phyloP scores from a whole-genome alignment of 2,888 invertebrate species.

The Ypsolopha scabrella region DNA sequence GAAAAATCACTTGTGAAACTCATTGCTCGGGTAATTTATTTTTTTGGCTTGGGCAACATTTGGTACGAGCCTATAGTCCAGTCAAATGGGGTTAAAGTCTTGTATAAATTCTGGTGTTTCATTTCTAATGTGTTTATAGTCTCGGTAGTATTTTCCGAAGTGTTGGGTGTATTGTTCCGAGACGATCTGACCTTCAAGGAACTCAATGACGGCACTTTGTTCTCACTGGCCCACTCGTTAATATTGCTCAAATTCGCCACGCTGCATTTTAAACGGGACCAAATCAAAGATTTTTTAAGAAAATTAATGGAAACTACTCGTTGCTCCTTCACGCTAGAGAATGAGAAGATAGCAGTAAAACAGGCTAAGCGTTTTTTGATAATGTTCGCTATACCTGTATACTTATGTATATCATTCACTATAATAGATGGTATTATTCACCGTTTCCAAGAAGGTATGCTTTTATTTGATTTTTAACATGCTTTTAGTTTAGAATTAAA shows the following conservation, averaged over 20 bases:
- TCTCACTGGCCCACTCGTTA: conserved; percentile 27
- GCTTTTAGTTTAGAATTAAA: too few species aligned
- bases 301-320: conserved; percentile 29
- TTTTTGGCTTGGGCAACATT: conserved; percentile 27
- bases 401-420: conserved; percentile 6
- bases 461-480: neutral
- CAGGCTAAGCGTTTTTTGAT: conserved; percentile 15
- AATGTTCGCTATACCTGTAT: conserved; percentile 18
- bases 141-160: conserved; percentile 20
- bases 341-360: conserved; percentile 26
- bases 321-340: conserved; percentile 14
- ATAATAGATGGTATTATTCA: conserved; percentile 21
- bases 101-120: conserved; percentile 24
- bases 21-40: conserved; percentile 25
- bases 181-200: conserved; percentile 28
- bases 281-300: conserved; percentile 23
- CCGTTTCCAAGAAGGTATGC: conserved; percentile 28
- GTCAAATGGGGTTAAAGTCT: conserved; percentile 10
- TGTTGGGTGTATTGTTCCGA: conserved; percentile 20
- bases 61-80: conserved; percentile 26
- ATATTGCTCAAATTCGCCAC: conserved; percentile 26
- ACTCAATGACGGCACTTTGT: conserved; percentile 26
- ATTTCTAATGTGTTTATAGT: conserved; percentile 24
- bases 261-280: conserved; percentile 21
- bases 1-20: conserved; percentile 12